phyloP scores from a whole-genome alignment of 2,113 vertebrate genomes.

The Psettodes erumei region DNA sequence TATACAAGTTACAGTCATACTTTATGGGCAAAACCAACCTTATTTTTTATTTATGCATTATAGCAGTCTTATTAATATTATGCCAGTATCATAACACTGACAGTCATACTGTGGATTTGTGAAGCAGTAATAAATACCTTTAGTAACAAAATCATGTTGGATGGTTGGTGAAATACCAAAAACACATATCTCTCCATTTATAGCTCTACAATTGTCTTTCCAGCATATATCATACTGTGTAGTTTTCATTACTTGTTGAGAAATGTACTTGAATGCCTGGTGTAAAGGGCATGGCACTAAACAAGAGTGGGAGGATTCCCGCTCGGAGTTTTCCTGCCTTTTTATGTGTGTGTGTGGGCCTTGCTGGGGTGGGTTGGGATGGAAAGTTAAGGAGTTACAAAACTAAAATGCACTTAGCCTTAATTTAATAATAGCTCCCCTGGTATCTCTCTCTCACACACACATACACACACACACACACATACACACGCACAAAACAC shows the following conservation, averaged over 20 bases:
- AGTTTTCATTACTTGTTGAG: constrained; percentile 19
- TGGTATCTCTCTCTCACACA: neutral
- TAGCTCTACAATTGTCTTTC: neutral
- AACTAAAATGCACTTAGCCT: constrained; percentile 30
- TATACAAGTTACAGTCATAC: neutral
- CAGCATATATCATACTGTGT: neutral
- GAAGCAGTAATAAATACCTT: neutral
- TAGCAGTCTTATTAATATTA: neutral
- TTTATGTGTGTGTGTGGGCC: constrained; percentile 47
- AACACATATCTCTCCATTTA: neutral
- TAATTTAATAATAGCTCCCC: constrained; percentile 41
- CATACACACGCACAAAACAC: neutral
- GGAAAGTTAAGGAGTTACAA: constrained; percentile 56
- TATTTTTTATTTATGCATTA: neutral
- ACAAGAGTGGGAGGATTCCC: constrained; percentile 50
- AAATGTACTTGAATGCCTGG: constrained; percentile 6
- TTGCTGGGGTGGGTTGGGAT: constrained; percentile 10
- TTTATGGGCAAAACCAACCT: neutral
- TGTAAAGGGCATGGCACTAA: constrained; percentile 29
- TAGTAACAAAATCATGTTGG: neutral
- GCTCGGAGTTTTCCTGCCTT: constrained; percentile 24
- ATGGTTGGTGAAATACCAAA: neutral
- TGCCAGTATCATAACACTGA: neutral
- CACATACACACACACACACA: neutral
- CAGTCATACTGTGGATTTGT: neutral